Evolutionary conservation across 2,797 vertebrate species (phyloP), one percentile per base, ranked within the genome.

Genomic region (Acridotheres tristis): DNA sequence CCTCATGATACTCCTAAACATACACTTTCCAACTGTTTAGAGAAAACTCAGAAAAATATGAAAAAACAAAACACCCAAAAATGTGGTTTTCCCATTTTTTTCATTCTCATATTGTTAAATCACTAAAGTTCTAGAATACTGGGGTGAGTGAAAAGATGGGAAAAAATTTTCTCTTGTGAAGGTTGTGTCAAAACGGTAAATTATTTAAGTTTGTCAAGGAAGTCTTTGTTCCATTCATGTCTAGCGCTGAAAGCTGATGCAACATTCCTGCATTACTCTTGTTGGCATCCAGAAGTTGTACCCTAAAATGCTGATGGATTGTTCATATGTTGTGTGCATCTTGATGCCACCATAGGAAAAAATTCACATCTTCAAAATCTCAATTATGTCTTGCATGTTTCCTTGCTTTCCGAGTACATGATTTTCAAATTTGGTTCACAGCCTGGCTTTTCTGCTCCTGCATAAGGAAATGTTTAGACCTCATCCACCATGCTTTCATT

Each of bases 261-360:
- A 66, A 2, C 8, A 9, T 26, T 88, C 38, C 27, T 43, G 42
- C 20, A 21, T 42, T 80, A 38, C 7, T 17, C 11, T 40, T 16
- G 40, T 5, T 38, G 51, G 27, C 32, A 59, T 53, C 16, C 26
- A 15, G 36, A 76, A 85, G 23, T 53, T 1, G 2, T 75, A n/a
- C 38, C 25, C 47, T 78, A 40, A 77, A 83, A 59, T 11, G 7
- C 10, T 81, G 62, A 5, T 34, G 65, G 18, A 13, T 43, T 75
- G 9, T 77, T 94, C 6, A 5, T 16, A 21, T 27, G 10, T 30
- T 55, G 19, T 57, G 22, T 0, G 0, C 16, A 16, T 74, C 26
- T 85, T 55, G 36, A 20, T 71, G n/a, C 17, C 25, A 43, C 29
- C 16, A 27, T 15, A 72, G 54, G 54, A 43, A 81, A 85, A 78